Percentiles rank a stretch among this genome's conserved stretches.
phyloP scores from a whole-genome alignment of 1,140 invertebrate genomes.

The Amphibalanus amphitrite region DNA sequence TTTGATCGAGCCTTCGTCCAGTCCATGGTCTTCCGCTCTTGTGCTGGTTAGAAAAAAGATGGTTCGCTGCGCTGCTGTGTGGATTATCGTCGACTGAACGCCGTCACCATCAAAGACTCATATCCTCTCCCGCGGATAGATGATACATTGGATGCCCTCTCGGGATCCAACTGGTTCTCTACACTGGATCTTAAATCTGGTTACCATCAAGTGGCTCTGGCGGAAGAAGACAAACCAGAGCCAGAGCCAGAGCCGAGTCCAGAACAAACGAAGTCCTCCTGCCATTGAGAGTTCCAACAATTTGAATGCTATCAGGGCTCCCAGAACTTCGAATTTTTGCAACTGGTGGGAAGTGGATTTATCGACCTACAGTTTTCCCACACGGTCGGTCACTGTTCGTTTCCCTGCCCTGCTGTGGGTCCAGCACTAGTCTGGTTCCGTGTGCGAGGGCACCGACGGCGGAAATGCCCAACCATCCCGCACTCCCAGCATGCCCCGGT shows the following conservation, averaged over 20 bases:
- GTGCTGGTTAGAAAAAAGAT: conserved; percentile 8
- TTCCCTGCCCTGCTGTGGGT: not conserved
- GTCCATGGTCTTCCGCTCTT: not conserved
- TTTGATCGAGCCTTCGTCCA: not conserved
- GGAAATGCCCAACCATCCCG: no score
- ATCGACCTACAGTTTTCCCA: not conserved
- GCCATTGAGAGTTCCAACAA: not conserved
- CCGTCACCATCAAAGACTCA: conserved; percentile 8
- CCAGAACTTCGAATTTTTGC: no score
- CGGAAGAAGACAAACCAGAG: conserved; percentile 9
- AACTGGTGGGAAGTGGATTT: not conserved
- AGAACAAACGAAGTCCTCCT: not conserved
- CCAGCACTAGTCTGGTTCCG: no score
- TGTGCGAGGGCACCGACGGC: no score
- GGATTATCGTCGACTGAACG: conserved; percentile 6
- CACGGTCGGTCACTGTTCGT: not conserved
- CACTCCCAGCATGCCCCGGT: no score
- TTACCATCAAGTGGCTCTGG: conserved; percentile 15
- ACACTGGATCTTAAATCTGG: conserved; percentile 13
- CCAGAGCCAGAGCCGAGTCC: conserved; percentile 5
- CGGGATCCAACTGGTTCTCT: conserved; percentile 11
- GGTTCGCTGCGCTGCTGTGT: conserved; percentile 7
- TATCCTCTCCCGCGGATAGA: conserved; percentile 15
- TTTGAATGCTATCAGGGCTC: not conserved
- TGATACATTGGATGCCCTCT: conserved; percentile 12